Base-by-base conservation (phyloP, 1,140 invertebrate species). In the Drosophila sulfurigaster region DNA sequence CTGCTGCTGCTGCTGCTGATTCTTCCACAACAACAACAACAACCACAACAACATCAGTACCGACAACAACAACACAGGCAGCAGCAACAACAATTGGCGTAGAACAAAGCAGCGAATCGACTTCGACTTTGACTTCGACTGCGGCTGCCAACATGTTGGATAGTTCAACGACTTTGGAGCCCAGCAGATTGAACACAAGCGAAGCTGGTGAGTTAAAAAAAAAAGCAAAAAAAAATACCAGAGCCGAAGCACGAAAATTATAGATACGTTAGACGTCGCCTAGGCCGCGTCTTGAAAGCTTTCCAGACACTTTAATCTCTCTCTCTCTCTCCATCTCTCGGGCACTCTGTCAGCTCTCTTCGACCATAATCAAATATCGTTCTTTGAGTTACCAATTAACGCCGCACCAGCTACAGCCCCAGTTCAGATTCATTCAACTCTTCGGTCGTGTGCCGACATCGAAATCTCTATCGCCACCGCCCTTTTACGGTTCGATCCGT, bases 121-220 rank as follows among this genome's bases (percentile, higher is more conserved):
- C 69, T 32, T 20, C 71, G 58, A 43, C 70, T 30, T 28, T 58
- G 38, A 51, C 59, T 48, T 15, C 54, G 20, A 43, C 73, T 20
- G 46, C 46, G 46, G 62, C 58, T 56, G 49, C 69, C 20, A 66
- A 45, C 57, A 69, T 72, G 54, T 46, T 65, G 67, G 77, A 88
- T 88, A 79, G 83, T 88, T 88, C 83, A 88, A 89, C 85, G 83
- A 88, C 83, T 88, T 83, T 68, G 32, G 75, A 41, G 35, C 7
- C 65, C 68, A 79, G 85, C 81, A 88, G 68, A 83, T 79, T 80
- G 75, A 89, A 81, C 80, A 56, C 78, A 28, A 63, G 71, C 76
- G 85, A 89, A 67, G 78, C 85, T 89, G 85, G 85, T 89, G 69
- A 89, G 85, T 89, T 88, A 68, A 16, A 70, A 82, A 70, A 82